These are phyloP conservation scores for Hyphantria cunea DNA, from an alignment of 1,140 invertebrate genomes.

Conservation along the genomic window DNA sequence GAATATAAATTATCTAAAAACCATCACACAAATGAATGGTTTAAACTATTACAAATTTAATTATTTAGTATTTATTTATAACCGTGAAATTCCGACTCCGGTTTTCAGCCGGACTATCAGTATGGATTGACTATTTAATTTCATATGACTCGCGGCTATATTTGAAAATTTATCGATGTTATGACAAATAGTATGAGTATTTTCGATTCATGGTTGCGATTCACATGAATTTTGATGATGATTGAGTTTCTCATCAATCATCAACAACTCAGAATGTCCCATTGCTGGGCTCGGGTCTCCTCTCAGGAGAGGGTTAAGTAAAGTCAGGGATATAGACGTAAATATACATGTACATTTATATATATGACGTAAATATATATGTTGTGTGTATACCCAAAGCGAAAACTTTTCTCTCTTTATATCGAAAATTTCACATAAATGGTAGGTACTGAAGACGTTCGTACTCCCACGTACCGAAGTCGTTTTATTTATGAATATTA, in stretches of 20 bases:
- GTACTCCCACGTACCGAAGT: not conserved
- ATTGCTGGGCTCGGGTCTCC: too few relatives aligned
- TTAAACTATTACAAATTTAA: constrained; percentile 9
- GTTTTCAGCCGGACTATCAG: not conserved
- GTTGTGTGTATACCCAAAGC: too few relatives aligned
- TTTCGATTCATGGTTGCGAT: not conserved
- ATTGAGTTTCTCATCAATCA: too few relatives aligned
- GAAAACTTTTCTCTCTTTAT: not conserved
- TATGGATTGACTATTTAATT: constrained; percentile 7
- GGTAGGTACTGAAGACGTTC: too few relatives aligned
- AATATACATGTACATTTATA: too few relatives aligned
- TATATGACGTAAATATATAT: too few relatives aligned
- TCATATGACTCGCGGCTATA: constrained; percentile 13
- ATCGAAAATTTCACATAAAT: not conserved
- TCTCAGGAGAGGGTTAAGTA: too few relatives aligned
- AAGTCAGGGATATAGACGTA: too few relatives aligned
- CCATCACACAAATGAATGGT: too few relatives aligned
- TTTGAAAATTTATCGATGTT: constrained; percentile 6
- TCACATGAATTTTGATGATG: not conserved
- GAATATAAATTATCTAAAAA: too few relatives aligned
- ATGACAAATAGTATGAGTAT: constrained; percentile 4
- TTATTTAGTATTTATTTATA: not conserved
- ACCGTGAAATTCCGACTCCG: not conserved
- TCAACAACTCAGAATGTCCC: too few relatives aligned
- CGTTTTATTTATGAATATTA: constrained; percentile 43